phyloP scores from a whole-genome alignment of 53 echinoderm and acorn worm species.

The Glandiceps talaboti region DNA sequence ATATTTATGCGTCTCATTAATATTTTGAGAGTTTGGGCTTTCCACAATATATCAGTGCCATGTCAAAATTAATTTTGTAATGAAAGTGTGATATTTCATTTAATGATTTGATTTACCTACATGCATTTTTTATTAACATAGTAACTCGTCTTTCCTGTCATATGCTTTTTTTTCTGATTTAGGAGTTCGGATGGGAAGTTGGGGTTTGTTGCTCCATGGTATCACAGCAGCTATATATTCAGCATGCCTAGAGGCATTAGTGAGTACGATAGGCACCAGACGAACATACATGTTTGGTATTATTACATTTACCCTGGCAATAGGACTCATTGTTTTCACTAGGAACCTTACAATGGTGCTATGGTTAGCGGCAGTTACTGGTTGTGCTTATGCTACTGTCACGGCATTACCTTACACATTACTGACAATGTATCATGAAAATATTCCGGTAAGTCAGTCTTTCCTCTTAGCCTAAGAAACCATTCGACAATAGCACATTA shows the following conservation, averaged over 20 bases:
- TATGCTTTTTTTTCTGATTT: conserved; percentile 1
- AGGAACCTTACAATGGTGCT: conserved; percentile 43
- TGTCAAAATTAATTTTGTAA: too few relatives aligned
- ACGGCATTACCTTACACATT: conserved; percentile 79
- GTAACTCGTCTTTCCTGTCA: too few relatives aligned
- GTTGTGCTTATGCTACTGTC: conserved; percentile 65
- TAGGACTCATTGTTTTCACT: conserved; percentile 46
- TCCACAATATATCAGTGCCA: too few relatives aligned
- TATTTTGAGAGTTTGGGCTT: too few relatives aligned
- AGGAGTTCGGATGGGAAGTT: conserved; percentile 89
- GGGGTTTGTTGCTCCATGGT: conserved; percentile 86
- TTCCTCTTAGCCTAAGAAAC: too few relatives aligned
- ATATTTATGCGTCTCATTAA: too few relatives aligned
- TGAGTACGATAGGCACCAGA: conserved; percentile 36
- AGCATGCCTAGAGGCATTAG: conserved; percentile 37
- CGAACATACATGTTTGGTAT: conserved; percentile 71
- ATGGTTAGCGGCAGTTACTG: conserved; percentile 62
- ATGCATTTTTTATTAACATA: too few relatives aligned
- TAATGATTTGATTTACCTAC: too few relatives aligned
- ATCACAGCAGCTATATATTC: conserved; percentile 66
- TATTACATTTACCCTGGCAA: conserved; percentile 50
- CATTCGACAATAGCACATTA: too few relatives aligned
- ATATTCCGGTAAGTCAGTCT: conserved; percentile 64
- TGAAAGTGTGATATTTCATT: too few relatives aligned
- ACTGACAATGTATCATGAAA: conserved; percentile 69